phyloP scores from a whole-genome alignment of 2,113 vertebrate genomes.

The Dipodomys spectabilis region DNA sequence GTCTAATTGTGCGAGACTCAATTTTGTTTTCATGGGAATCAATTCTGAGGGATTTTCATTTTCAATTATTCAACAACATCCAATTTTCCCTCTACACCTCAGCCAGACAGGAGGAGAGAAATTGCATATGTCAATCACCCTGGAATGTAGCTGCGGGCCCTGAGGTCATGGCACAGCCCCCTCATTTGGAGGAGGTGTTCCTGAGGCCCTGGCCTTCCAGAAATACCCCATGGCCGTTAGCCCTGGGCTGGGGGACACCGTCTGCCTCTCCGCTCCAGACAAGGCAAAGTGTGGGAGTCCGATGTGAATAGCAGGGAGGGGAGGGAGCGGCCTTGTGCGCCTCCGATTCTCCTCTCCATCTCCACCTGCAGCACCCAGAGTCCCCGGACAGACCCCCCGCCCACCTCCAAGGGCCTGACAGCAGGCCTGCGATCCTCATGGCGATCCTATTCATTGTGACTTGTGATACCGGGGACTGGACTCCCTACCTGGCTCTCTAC shows the following conservation, averaged over 20 bases:
- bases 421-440: not conserved
- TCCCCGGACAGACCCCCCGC: not conserved
- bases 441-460: not conserved
- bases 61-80: constrained; percentile 83
- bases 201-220: constrained; percentile 7
- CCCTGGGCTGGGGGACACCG: not conserved
- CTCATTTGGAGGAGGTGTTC: not conserved
- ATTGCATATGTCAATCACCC: constrained; percentile 81
- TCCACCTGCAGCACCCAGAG: not conserved
- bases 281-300: constrained; percentile 9
- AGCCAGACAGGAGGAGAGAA: constrained; percentile 69
- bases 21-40: constrained; percentile 82
- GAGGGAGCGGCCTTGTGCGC: not conserved
- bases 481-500: too few species aligned
- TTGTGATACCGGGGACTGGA: not conserved
- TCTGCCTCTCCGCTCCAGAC: not conserved
- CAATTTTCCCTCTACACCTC: constrained; percentile 78
- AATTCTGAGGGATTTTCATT: constrained; percentile 82
- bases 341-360: not conserved
- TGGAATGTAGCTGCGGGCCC: not conserved
- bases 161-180: not conserved
- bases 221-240: constrained; percentile 43
- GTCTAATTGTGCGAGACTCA: constrained; percentile 78
- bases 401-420: not conserved
- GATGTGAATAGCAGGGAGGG: not conserved